A percentile compares a stretch with the other conserved stretches of the same genome.
These are phyloP conservation scores for Okamejei kenojei DNA, from an alignment of 2,797 vertebrate genomes.

Conservation along the genomic window DNA sequence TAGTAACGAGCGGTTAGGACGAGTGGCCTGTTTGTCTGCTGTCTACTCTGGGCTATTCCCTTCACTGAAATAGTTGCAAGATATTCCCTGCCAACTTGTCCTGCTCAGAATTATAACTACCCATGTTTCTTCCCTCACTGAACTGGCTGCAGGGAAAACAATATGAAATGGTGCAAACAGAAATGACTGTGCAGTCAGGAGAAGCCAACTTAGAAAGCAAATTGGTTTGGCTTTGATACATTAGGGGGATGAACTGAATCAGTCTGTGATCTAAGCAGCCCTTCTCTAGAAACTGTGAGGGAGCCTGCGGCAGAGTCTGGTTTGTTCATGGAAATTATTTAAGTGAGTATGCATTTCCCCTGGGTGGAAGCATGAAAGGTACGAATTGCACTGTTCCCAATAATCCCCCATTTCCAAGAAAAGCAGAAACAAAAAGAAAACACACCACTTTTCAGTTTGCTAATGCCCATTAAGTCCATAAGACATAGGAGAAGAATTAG, in stretches of 20 bases:
- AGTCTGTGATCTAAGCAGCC: background rate
- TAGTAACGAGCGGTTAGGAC: background rate
- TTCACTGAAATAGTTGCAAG: background rate
- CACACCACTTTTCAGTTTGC: background rate
- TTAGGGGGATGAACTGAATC: background rate
- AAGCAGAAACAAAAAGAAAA: background rate
- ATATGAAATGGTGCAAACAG: background rate
- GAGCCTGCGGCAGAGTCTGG: background rate
- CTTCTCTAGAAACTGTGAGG: background rate
- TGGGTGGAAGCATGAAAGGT: background rate
- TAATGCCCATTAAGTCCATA: background rate
- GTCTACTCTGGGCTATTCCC: background rate
- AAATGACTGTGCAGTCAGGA: background rate
- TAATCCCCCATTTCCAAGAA: too few species aligned
- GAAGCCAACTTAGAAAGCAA: background rate
- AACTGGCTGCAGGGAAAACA: background rate
- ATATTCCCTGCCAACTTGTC: background rate
- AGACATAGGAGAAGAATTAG: too few species aligned
- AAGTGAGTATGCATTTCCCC: background rate
- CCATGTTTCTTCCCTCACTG: background rate
- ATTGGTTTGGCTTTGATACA: background rate
- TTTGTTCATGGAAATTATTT: background rate
- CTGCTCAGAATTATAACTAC: background rate
- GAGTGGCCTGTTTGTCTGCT: background rate
- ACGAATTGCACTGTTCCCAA: too few species aligned